phyloP scores from a whole-genome alignment of 2,113 vertebrate genomes.

The Oncorhynchus masou region DNA sequence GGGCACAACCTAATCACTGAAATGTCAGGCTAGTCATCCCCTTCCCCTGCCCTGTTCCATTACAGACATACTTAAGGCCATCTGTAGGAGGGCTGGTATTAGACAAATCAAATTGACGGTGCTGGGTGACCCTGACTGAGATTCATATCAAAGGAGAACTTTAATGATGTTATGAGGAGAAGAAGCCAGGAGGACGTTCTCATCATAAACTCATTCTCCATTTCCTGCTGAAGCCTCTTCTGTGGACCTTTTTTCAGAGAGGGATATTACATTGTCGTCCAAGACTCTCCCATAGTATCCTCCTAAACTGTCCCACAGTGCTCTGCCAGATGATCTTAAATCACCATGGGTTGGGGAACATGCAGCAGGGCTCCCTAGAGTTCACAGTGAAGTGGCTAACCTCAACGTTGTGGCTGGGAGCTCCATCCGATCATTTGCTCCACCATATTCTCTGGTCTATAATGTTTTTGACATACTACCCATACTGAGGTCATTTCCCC shows the following conservation, averaged over 20 bases:
- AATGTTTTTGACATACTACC: conserved; percentile 35
- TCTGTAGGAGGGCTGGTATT: conserved; percentile 1
- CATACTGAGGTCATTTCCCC: conserved; percentile 6
- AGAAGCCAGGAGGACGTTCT: neutral
- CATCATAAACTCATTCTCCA: conserved; percentile 5
- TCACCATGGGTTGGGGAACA: neutral
- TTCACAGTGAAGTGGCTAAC: conserved; percentile 18
- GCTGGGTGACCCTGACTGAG: conserved; percentile 3
- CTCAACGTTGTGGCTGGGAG: conserved; percentile 26
- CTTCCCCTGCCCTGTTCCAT: neutral
- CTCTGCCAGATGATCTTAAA: neutral
- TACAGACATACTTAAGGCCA: neutral
- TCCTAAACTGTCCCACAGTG: conserved; percentile 3
- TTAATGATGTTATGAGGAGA: conserved; percentile 7
- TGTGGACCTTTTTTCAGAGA: neutral
- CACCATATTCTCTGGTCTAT: conserved; percentile 15
- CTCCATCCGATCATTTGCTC: conserved; percentile 11
- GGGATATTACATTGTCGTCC: neutral
- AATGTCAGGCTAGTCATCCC: neutral
- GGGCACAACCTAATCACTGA: neutral
- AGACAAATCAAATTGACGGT: neutral
- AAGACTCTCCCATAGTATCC: neutral
- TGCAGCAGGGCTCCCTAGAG: conserved; percentile 8
- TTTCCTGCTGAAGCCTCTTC: conserved; percentile 1
- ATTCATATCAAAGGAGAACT: conserved; percentile 17